These are phyloP conservation scores for Nasonovia ribisnigri DNA, from an alignment of 2,888 invertebrate genomes.

Conservation along the genomic window DNA sequence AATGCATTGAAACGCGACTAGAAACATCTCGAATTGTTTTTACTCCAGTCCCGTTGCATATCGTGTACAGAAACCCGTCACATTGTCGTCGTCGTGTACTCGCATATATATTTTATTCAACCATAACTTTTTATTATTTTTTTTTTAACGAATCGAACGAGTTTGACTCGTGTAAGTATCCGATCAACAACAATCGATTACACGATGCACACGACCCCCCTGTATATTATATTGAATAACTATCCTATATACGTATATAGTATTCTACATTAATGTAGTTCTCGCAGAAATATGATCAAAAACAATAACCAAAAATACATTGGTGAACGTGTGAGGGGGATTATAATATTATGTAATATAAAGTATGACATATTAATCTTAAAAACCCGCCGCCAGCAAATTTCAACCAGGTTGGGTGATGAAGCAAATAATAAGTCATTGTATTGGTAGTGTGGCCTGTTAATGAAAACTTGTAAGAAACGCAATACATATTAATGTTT, in stretches of 20 bases:
- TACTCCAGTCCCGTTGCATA: background rate
- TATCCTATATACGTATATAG: too few species aligned
- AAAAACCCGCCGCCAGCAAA: background rate
- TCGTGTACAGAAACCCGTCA: background rate
- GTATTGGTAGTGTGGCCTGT: background rate
- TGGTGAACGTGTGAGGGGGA: background rate
- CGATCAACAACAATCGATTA: slow-evolving; percentile 5
- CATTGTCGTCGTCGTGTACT: slow-evolving; percentile 12
- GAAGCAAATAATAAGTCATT: background rate
- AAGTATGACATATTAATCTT: background rate
- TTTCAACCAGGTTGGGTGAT: background rate
- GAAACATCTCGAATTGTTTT: slow-evolving; percentile 5
- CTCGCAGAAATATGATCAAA: background rate
- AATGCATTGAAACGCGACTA: background rate
- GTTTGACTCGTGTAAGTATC: background rate
- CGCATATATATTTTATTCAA: background rate
- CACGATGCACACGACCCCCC: background rate
- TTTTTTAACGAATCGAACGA: background rate
- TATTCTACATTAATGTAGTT: background rate
- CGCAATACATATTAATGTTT: background rate
- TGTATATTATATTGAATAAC: background rate
- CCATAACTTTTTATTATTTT: background rate
- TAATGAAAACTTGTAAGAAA: slow-evolving; percentile 14
- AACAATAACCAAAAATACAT: background rate
- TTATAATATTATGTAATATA: background rate